A percentile compares a stretch with the other conserved stretches of the same genome.
These are phyloP conservation scores for Agrilus cyanescens DNA, from an alignment of 2,888 invertebrate genomes.

Conservation along the genomic window DNA sequence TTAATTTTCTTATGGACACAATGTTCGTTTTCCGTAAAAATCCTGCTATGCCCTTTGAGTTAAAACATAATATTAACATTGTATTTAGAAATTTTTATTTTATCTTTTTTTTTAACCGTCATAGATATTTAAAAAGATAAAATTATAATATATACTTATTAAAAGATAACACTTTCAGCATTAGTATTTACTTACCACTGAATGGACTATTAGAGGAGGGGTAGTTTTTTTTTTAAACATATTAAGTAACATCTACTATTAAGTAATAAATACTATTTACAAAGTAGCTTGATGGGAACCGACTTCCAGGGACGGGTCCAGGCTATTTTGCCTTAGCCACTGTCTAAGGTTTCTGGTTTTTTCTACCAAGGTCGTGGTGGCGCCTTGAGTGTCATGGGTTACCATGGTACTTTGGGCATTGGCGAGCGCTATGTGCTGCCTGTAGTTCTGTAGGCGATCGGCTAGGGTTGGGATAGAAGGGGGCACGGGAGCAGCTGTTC, in stretches of 20 bases:
- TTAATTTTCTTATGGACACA: no score
- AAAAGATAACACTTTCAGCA: no score
- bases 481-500: conserved; percentile 27
- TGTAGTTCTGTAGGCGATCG: conserved; percentile 43
- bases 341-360: conserved; percentile 52
- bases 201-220: no score
- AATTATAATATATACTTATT: no score
- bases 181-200: no score
- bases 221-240: no score
- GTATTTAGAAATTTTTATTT: no score
- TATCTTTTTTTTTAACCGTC: no score
- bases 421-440: conserved; percentile 40
- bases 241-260: background rate
- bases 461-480: conserved; percentile 38
- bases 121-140: no score
- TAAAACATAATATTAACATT: no score
- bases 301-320: conserved; percentile 20
- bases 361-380: conserved; percentile 51
- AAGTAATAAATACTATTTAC: conserved; percentile 13
- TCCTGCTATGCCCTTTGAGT: no score
- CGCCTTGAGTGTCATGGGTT: conserved; percentile 39
- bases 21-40: no score
- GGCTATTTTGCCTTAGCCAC: conserved; percentile 47
- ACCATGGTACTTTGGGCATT: conserved; percentile 35
- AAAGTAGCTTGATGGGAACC: conserved; percentile 27